phyloP scores from a whole-genome alignment of 2,113 vertebrate species.

The Perca schrenkii region DNA sequence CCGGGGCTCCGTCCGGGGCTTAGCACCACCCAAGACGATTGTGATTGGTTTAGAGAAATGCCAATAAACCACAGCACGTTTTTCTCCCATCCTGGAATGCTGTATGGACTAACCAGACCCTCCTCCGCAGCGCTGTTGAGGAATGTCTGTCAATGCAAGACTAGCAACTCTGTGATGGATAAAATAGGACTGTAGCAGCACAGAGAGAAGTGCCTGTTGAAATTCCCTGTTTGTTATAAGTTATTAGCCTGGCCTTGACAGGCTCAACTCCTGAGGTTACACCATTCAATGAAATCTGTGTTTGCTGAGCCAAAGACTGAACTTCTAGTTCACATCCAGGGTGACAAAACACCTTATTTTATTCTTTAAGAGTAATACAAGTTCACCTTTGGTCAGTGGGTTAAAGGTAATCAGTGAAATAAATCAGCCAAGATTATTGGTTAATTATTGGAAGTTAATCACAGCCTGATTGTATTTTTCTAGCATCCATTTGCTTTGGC shows the following conservation, averaged over 20 bases:
- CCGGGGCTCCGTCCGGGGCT: too few species aligned
- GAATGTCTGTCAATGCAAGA: too few species aligned
- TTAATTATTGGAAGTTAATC: too few species aligned
- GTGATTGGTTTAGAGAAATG: too few species aligned
- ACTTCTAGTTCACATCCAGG: conserved; percentile 9
- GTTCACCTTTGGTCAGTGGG: conserved; percentile 33
- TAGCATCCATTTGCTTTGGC: conserved; percentile 32
- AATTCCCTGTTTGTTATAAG: conserved; percentile 38
- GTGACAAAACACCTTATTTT: conserved; percentile 28
- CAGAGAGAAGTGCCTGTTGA: conserved; percentile 32
- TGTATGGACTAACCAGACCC: too few species aligned
- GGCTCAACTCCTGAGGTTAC: conserved; percentile 32
- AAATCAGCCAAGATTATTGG: conserved; percentile 54
- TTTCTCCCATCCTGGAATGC: too few species aligned
- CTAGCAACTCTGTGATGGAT: conserved; percentile 27
- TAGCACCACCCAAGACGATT: too few species aligned
- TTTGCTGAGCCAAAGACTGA: conserved; percentile 39
- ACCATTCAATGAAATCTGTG: conserved; percentile 49
- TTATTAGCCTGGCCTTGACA: conserved; percentile 27
- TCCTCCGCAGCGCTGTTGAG: too few species aligned
- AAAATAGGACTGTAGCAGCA: neutral
- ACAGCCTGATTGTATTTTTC: conserved; percentile 44
- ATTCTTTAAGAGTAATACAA: conserved; percentile 7
- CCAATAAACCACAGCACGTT: too few species aligned
- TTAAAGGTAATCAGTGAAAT: conserved; percentile 54